Base-by-base conservation (phyloP, 92 coral and sea anemone species). In the Siderastrea siderea region DNA sequence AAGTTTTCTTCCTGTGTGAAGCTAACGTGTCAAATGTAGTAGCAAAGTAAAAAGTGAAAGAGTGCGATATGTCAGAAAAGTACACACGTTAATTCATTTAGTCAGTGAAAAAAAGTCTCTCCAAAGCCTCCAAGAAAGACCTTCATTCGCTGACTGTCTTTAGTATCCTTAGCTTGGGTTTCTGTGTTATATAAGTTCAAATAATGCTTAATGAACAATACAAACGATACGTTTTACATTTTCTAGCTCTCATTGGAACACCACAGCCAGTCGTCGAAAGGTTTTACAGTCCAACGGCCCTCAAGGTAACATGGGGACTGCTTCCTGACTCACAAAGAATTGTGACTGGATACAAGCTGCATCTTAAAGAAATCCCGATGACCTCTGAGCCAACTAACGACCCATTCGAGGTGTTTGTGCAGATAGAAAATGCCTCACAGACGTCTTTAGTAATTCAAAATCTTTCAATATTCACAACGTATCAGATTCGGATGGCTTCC, bases 401-500 rank as follows among this genome's bases (percentile, higher is more conserved):
- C 52, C 51, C 16, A 58, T 59, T 70, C 47, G 43, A 57, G 53
- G 7, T 57, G 15, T 15, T 0, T 9, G 16, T 47, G 14, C 1
- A 0, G 1, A 58, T 70, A 4, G n/a, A 9, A 46, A 11, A 70
- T 71, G 77, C 78, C 47, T 82, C 78, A n/a, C 47, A 70, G 59
- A 82, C 69, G 0, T 69, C 70, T 14, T 7, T 71, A 38, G 15
- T 19, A 10, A 45, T 82, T 9, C 1, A 19, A 55, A 82, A 82
- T 10, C 86, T 82, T 62, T 55, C 86, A 0, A 26, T 82, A n/a
- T 59, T 71, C 58, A 44, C 86, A 55, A 70, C 10, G 4, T 84
- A 84, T 66, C 62, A 54, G 66, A n/a, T 75, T 64, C 81, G 75
- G 38, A 75, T 84, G 14, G 68, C 78, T 9, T 68, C 77, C 19